A percentile compares a stretch with the other conserved stretches of the same genome.
Evolutionary conservation across 2,797 vertebrate species (phyloP).

Genomic region (Macropodus opercularis): DNA sequence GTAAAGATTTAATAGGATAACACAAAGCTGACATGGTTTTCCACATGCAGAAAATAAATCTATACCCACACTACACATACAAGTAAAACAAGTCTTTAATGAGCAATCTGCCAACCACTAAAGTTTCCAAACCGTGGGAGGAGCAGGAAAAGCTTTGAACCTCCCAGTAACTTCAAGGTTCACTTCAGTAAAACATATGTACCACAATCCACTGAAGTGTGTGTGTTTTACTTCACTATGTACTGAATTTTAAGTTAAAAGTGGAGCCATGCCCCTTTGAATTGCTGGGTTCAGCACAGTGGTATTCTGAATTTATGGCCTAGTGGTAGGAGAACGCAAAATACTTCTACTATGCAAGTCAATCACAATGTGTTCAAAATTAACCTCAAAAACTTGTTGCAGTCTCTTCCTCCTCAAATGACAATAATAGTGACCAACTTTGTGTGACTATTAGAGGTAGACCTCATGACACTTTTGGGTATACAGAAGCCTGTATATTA

Average conservation of each 20-base stretch:
- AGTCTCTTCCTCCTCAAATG: constrained; percentile 10
- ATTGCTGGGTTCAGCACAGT: constrained; percentile 58
- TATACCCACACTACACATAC: constrained; percentile 8
- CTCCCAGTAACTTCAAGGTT: constrained; percentile 57
- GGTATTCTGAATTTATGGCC: constrained; percentile 41
- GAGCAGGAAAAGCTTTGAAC: constrained; percentile 68
- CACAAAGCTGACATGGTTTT: neutral
- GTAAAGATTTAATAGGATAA: neutral
- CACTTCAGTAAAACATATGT: constrained; percentile 54
- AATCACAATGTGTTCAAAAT: constrained; percentile 24
- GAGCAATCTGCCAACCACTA: constrained; percentile 15
- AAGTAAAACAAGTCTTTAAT: constrained; percentile 31
- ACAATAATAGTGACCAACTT: constrained; percentile 8
- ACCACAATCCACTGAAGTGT: constrained; percentile 39
- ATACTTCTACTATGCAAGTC: constrained; percentile 13
- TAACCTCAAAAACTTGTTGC: neutral
- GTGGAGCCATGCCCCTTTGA: constrained; percentile 72
- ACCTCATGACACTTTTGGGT: neutral
- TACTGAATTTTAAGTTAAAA: constrained; percentile 48
- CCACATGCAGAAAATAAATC: neutral
- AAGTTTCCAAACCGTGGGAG: constrained; percentile 66
- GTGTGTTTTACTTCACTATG: constrained; percentile 23
- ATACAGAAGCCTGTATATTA: neutral
- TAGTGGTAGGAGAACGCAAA: constrained; percentile 6
- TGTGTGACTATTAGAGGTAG: constrained; percentile 6